Base-by-base conservation (phyloP, 2,113 vertebrate genomes). In the Pampusana beccarii region DNA sequence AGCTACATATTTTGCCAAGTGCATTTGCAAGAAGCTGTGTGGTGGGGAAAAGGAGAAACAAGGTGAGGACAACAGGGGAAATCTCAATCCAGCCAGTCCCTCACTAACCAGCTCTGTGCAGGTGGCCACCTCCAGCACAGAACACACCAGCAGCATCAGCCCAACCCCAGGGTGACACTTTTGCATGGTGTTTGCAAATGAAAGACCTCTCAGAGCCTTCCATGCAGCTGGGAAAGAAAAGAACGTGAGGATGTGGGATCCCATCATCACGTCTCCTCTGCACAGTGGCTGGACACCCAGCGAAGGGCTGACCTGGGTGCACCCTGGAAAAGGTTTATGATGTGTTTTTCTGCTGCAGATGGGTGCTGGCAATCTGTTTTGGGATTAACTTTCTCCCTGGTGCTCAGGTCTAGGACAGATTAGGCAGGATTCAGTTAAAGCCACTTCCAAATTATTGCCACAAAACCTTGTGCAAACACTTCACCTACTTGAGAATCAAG, bases 151-250 rank as follows among this genome's bases (percentile, higher is more conserved):
- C 28, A 78, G 9, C 46, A 51, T 26, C 28, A 51, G 17, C 10
- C 10, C 46, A 78, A 38, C 4, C 20, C 19, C 24, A 36, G 4
- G 4, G 4, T 3, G 57, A 62, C 24, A 17, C 5, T 44, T 79
- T 18, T 31, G 2, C 0, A 0, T 11, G 24, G 2, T 13, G 4
- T 50, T 71, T 82, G 38, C 8, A 36, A 50, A 50, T 6, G 36
- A 34, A 65, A 82, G 19, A 9, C 17, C 31, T 34, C 61, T 67
- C n/a, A 25, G 83, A 61, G 15, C 36, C 44, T n/a, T 25, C 23
- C 66, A 51, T 38, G 34, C 4, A 60, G 29, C 15, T 38, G 82
- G 66, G 29, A 67, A 62, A 46, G 42, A 79, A 62, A 74, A 44
- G 6, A 11, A 14, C 17, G 9, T 18, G 28, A 44, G 48, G 61